Conservation (phyloP, 1,140 invertebrate species). For the Gerris buenoi region DNA sequence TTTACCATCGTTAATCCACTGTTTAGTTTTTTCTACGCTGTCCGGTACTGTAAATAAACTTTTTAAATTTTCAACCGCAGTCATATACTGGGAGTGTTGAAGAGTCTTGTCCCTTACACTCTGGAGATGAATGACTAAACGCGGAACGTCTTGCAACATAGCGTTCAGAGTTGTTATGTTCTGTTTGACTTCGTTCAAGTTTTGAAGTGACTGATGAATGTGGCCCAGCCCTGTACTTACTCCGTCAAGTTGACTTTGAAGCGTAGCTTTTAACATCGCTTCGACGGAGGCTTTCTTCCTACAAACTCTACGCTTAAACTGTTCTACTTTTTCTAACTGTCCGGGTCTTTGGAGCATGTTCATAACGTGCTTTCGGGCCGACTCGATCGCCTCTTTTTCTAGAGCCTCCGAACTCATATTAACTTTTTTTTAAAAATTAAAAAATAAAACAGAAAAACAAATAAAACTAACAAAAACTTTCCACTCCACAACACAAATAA, state of each 20-base stretch:
- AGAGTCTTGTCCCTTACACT: constrained; percentile 83
- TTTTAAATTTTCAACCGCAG: constrained; percentile 94
- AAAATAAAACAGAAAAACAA: background rate
- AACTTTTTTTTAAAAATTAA: background rate
- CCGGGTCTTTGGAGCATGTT: constrained; percentile 88
- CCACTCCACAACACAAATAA: background rate
- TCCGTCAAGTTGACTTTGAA: constrained; percentile 94
- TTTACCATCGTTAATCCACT: constrained; percentile 89
- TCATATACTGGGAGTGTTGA: constrained; percentile 85
- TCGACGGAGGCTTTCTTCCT: constrained; percentile 88
- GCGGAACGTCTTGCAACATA: constrained; percentile 47
- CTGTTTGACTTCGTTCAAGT: constrained; percentile 56
- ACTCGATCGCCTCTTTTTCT: constrained; percentile 67
- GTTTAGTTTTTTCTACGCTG: constrained; percentile 85
- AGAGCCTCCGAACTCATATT: constrained; percentile 39
- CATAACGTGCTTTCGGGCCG: constrained; percentile 77
- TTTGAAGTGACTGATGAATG: constrained; percentile 63
- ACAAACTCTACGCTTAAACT: constrained; percentile 62
- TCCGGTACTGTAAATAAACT: constrained; percentile 96
- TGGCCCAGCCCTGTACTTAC: constrained; percentile 86
- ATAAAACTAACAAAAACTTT: background rate
- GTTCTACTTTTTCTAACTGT: constrained; percentile 88
- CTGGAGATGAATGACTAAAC: constrained; percentile 60
- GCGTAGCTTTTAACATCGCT: constrained; percentile 92
- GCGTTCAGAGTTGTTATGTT: constrained; percentile 41